phyloP scores from a whole-genome alignment of 2,797 vertebrate genomes.

The Kryptopterus vitreolus region DNA sequence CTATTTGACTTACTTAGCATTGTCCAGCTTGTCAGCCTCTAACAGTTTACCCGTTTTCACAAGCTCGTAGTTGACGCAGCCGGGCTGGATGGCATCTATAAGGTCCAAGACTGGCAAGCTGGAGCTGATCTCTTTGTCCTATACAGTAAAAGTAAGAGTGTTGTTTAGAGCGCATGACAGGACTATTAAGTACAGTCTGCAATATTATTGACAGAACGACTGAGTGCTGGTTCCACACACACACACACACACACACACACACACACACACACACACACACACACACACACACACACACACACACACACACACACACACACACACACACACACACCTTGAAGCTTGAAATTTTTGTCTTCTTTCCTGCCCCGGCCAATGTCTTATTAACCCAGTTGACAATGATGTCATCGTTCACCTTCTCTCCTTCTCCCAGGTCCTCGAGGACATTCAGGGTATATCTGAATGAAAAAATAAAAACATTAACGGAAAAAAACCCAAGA shows the following conservation, averaged over 20 bases:
- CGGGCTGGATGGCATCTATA: slow-evolving; percentile 92
- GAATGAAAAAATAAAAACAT: neutral
- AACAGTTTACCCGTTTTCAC: slow-evolving; percentile 80
- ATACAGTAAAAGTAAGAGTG: neutral
- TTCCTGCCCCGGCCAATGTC: slow-evolving; percentile 82
- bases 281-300: no score
- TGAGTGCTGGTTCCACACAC: neutral
- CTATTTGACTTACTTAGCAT: slow-evolving; percentile 83
- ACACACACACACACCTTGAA: slow-evolving; percentile 95
- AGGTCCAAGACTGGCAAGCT: slow-evolving; percentile 91
- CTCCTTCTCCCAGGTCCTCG: slow-evolving; percentile 85
- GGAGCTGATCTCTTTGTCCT: slow-evolving; percentile 89
- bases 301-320: no score
- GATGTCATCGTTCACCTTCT: slow-evolving; percentile 88
- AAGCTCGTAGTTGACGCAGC: slow-evolving; percentile 90
- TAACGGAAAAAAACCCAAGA: neutral
- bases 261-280: no score
- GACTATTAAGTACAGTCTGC: neutral
- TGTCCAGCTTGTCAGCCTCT: slow-evolving; percentile 88
- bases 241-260: no score
- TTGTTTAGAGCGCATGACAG: neutral
- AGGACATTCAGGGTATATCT: slow-evolving; percentile 94
- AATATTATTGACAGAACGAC: neutral
- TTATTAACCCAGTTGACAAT: slow-evolving; percentile 93
- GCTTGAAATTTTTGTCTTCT: slow-evolving; percentile 85